phyloP scores from a whole-genome alignment of 2,113 vertebrate species.

The Callipepla squamata region DNA sequence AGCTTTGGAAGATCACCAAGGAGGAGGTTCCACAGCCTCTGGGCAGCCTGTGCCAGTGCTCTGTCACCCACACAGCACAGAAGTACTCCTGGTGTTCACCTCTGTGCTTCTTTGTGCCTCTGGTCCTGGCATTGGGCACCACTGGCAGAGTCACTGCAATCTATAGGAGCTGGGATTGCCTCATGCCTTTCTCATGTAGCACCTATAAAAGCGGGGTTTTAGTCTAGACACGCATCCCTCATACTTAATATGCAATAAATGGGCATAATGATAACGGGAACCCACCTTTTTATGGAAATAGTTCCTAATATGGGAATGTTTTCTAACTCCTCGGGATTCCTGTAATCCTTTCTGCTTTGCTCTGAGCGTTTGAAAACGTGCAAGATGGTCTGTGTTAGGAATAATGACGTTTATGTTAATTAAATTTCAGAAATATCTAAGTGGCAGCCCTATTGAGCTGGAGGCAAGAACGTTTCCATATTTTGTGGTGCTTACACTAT shows the following conservation, averaged over 20 bases:
- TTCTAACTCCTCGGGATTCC: slow-evolving; percentile 41
- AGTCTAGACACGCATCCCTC: background rate
- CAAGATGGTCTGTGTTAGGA: slow-evolving; percentile 39
- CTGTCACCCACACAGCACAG: too few relatives aligned
- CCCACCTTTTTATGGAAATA: slow-evolving; percentile 4
- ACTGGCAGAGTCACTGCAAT: background rate
- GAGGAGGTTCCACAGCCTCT: too few relatives aligned
- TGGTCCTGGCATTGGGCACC: too few relatives aligned
- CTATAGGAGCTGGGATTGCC: background rate
- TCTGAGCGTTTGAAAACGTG: slow-evolving; percentile 26
- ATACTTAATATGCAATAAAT: background rate
- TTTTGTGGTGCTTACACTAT: background rate
- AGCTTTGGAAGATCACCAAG: too few relatives aligned
- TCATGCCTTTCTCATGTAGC: background rate
- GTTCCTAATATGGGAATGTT: slow-evolving; percentile 47
- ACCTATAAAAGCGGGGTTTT: slow-evolving; percentile 22
- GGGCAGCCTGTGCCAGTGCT: too few relatives aligned
- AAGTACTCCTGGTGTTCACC: too few relatives aligned
- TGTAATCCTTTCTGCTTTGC: slow-evolving; percentile 25
- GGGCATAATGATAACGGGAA: slow-evolving; percentile 5
- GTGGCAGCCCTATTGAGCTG: background rate
- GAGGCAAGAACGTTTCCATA: background rate
- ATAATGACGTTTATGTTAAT: slow-evolving; percentile 16
- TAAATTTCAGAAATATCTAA: slow-evolving; percentile 50
- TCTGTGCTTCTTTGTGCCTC: background rate